Percentiles rank a stretch among this genome's conserved stretches.
Conservation (phyloP, 2,888 invertebrate genomes). For the Tetragnatha montana region DNA sequence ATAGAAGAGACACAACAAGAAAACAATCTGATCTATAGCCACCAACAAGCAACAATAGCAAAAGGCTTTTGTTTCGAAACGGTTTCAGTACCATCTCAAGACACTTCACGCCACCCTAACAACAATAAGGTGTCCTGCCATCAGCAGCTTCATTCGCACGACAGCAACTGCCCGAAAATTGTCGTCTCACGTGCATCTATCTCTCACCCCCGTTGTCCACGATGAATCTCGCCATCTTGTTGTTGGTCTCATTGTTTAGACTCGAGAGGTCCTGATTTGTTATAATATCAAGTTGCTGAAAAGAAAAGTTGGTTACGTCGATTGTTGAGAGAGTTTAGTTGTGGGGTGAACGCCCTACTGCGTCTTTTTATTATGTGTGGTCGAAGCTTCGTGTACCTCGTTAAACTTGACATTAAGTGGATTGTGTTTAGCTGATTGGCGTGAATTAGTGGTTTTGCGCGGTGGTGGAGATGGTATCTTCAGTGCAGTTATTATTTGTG, state of each 20-base stretch:
- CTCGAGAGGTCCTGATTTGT: neutral
- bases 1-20: neutral
- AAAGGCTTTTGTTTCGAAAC: constrained; percentile 38
- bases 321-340: neutral
- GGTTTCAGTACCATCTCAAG: constrained; percentile 19
- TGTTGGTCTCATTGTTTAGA: constrained; percentile 23
- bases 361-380: neutral
- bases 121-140: constrained; percentile 41
- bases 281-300: neutral
- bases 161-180: neutral
- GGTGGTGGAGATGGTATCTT: too few species aligned
- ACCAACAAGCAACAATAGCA: constrained; percentile 14
- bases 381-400: neutral
- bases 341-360: neutral
- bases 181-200: constrained; percentile 23
- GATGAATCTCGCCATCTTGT: neutral
- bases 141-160: neutral
- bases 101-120: constrained; percentile 37
- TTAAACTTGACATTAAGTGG: neutral
- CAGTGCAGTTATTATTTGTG: too few species aligned
- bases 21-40: constrained; percentile 31
- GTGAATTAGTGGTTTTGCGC: too few species aligned
- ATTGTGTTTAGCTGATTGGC: too few species aligned
- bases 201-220: too few species aligned
- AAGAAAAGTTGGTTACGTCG: neutral